Conservation (phyloP, 2,797 vertebrate genomes). For the Labeo calbasu region DNA sequence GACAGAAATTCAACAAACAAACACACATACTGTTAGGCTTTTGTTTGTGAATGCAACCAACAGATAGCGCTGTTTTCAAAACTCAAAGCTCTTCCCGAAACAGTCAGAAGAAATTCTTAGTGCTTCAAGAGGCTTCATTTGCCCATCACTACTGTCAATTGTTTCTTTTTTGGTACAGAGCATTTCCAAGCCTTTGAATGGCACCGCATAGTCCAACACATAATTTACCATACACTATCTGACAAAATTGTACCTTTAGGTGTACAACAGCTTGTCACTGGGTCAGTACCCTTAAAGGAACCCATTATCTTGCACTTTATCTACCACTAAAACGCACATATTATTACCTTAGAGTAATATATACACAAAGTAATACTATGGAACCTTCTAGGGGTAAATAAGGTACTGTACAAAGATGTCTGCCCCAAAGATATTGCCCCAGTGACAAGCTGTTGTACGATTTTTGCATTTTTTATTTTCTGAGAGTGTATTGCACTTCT, state of each 20-base stretch:
- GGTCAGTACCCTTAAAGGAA: neutral
- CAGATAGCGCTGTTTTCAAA: too few species aligned
- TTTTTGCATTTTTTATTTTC: neutral
- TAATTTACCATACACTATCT: neutral
- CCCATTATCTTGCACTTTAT: neutral
- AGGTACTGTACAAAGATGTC: neutral
- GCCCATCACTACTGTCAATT: neutral
- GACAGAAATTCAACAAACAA: too few species aligned
- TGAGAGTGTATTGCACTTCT: conserved; percentile 7
- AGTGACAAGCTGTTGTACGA: neutral
- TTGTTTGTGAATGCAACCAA: too few species aligned
- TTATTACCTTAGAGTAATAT: neutral
- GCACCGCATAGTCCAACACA: neutral
- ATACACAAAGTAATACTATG: neutral
- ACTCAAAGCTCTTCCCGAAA: too few species aligned
- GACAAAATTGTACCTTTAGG: neutral
- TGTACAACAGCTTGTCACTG: neutral
- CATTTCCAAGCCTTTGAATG: neutral
- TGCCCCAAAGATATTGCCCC: neutral
- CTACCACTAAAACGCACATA: neutral
- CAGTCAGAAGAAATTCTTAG: too few species aligned
- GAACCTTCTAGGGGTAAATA: neutral
- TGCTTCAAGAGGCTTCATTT: too few species aligned
- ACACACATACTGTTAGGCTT: too few species aligned
- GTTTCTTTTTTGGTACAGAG: neutral